Evolutionary conservation across 2,888 invertebrate species (phyloP).

Genomic region (Sepiola atlantica): DNA sequence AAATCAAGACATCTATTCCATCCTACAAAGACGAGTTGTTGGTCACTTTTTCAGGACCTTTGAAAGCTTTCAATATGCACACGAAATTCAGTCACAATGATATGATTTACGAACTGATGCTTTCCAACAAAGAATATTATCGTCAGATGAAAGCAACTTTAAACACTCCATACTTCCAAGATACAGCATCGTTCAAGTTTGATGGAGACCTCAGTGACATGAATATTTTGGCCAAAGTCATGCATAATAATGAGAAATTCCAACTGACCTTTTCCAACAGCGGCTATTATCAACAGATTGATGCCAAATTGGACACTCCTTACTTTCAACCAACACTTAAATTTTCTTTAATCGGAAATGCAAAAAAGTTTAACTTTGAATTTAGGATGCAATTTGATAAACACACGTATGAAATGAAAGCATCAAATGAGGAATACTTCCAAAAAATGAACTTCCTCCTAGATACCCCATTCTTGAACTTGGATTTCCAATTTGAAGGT

Average conservation of each 20-base stretch:
- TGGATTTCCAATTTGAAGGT: not conserved
- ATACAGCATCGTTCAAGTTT: not conserved
- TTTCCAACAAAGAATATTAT: slow-evolving; percentile 20
- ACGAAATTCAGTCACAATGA: not conserved
- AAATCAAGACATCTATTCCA: not conserved
- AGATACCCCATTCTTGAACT: not conserved
- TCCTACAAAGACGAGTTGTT: not conserved
- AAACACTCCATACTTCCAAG: not conserved
- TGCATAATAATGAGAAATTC: not conserved
- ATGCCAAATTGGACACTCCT: not conserved
- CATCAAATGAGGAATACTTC: not conserved
- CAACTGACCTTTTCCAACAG: not conserved
- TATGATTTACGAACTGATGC: not conserved
- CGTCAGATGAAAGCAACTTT: not conserved
- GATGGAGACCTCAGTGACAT: not conserved
- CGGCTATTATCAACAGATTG: not conserved
- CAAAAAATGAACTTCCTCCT: not conserved
- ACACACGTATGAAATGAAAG: not conserved
- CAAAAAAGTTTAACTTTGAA: not conserved
- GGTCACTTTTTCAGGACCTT: not conserved
- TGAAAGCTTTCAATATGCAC: not conserved
- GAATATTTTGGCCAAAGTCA: not conserved
- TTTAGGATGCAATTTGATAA: not conserved
- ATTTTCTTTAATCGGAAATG: not conserved
- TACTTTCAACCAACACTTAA: not conserved